Evolutionary conservation across 2,797 vertebrate genomes (phyloP).

Genomic region (Limnodromus scolopaceus): DNA sequence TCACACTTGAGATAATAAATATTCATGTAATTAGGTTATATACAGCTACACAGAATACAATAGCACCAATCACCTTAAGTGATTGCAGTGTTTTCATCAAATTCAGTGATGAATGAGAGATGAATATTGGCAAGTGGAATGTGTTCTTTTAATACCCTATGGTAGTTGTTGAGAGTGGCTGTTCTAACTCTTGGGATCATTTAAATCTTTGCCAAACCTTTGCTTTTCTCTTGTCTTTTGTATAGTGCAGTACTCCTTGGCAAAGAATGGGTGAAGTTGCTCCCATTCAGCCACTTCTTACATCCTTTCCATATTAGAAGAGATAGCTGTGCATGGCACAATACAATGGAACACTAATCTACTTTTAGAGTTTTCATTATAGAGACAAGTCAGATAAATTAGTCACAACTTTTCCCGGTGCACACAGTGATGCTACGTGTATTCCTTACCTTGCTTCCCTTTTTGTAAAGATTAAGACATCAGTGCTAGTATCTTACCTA

Average conservation of each 20-base stretch:
- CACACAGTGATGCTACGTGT: not conserved
- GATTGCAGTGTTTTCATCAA: constrained; percentile 30
- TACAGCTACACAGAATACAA: constrained; percentile 9
- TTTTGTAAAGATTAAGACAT: not conserved
- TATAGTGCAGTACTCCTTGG: not conserved
- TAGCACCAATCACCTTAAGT: constrained; percentile 35
- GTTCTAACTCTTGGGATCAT: not conserved
- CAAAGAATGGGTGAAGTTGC: not conserved
- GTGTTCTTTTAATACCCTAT: not conserved
- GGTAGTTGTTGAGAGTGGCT: not conserved
- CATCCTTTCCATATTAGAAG: not conserved
- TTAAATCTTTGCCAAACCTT: not conserved
- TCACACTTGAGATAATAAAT: constrained; percentile 47
- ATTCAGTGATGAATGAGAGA: not conserved
- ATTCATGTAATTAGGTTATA: constrained; percentile 67
- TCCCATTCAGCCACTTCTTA: not conserved
- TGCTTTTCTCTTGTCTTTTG: not conserved
- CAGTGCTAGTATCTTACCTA: not conserved
- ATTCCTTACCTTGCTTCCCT: not conserved
- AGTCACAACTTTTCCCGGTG: not conserved
- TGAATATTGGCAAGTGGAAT: not conserved
- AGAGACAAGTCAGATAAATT: not conserved
- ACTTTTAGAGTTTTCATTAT: not conserved
- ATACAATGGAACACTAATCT: not conserved
- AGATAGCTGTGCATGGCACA: not conserved